phyloP scores from a whole-genome alignment of 2,888 invertebrate species.

The Caenorhabditis japonica region DNA sequence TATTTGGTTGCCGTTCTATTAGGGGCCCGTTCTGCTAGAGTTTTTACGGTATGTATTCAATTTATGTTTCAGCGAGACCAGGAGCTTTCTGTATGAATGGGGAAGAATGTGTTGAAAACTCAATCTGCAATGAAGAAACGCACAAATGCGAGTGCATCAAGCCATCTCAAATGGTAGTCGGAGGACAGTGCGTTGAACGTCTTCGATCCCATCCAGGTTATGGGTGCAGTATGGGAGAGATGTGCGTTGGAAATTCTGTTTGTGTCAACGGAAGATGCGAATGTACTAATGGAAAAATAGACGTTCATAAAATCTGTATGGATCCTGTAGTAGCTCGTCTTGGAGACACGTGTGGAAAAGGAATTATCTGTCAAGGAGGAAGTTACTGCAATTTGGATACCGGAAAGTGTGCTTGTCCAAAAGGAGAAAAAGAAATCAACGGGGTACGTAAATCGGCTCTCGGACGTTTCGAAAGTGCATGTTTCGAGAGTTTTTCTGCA shows the following conservation, averaged over 20 bases:
- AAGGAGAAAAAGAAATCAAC: slow-evolving; percentile 52
- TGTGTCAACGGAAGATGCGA: slow-evolving; percentile 66
- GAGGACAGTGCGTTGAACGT: slow-evolving; percentile 64
- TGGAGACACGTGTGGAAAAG: slow-evolving; percentile 69
- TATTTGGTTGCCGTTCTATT: too few relatives aligned
- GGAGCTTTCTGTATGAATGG: slow-evolving; percentile 68
- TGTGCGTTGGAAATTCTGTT: slow-evolving; percentile 63
- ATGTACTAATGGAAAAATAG: slow-evolving; percentile 61
- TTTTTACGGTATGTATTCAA: too few relatives aligned
- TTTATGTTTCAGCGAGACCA: slow-evolving; percentile 60
- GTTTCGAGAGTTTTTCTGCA: too few relatives aligned
- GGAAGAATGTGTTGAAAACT: slow-evolving; percentile 65
- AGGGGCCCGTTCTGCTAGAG: too few relatives aligned
- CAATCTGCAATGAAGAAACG: slow-evolving; percentile 60
- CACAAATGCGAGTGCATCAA: slow-evolving; percentile 66
- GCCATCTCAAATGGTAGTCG: slow-evolving; percentile 63
- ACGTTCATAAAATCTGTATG: slow-evolving; percentile 63
- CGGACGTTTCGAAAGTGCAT: too few relatives aligned
- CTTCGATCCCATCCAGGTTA: slow-evolving; percentile 72
- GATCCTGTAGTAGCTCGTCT: slow-evolving; percentile 43
- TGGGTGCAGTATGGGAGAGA: slow-evolving; percentile 69
- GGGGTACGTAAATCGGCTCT: too few relatives aligned
- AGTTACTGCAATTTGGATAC: slow-evolving; percentile 64
- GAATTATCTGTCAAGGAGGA: slow-evolving; percentile 68
- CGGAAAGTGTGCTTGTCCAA: slow-evolving; percentile 62